phyloP scores from a whole-genome alignment of 2,797 vertebrate genomes.

The Gambelia wislizenii region DNA sequence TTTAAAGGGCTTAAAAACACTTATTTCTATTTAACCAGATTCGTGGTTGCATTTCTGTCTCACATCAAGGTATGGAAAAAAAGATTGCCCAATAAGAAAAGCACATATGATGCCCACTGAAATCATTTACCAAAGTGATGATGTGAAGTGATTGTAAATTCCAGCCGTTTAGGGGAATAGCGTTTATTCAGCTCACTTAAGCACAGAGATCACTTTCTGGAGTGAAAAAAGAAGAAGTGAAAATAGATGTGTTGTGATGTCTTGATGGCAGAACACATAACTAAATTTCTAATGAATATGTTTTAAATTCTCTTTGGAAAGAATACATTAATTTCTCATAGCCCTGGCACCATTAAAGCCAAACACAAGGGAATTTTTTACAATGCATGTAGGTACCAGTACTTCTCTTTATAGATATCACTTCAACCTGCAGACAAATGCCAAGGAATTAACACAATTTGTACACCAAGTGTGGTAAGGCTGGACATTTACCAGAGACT shows the following conservation, averaged over 20 bases:
- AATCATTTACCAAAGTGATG: constrained; percentile 51
- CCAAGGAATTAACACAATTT: no score
- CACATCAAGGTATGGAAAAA: constrained; percentile 38
- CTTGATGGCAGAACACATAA: constrained; percentile 43
- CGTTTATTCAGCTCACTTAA: constrained; percentile 49
- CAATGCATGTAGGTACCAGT: neutral
- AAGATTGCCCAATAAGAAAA: constrained; percentile 51
- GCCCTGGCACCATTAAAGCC: neutral
- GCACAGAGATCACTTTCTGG: constrained; percentile 35
- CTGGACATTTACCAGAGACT: no score
- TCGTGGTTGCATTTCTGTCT: constrained; percentile 44
- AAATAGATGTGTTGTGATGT: constrained; percentile 39
- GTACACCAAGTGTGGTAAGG: no score
- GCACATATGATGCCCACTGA: constrained; percentile 11
- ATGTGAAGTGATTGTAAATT: constrained; percentile 41
- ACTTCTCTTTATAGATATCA: neutral
- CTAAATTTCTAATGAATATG: constrained; percentile 30
- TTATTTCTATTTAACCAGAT: constrained; percentile 33
- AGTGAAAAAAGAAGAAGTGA: constrained; percentile 11
- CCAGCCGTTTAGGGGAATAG: constrained; percentile 34
- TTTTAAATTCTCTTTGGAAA: constrained; percentile 17
- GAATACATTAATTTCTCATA: constrained; percentile 5
- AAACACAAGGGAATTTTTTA: neutral
- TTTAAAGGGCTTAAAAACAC: constrained; percentile 42
- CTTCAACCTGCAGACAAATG: neutral